These are phyloP conservation scores for Drosophila setifemur DNA, from an alignment of 1,140 invertebrate species.

Conservation along the genomic window DNA sequence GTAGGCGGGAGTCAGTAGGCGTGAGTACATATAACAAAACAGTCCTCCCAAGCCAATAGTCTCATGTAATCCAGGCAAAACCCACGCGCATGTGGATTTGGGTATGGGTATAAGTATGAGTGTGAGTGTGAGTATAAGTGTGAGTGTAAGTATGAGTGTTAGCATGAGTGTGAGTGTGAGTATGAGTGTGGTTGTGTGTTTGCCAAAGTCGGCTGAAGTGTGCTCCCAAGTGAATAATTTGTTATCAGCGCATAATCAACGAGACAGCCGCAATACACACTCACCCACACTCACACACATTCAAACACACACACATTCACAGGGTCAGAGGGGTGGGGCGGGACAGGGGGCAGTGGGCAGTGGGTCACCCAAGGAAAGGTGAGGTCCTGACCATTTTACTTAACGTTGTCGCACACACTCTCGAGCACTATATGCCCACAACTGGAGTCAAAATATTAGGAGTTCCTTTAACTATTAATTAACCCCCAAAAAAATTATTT, in stretches of 20 bases:
- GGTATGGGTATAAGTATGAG: background rate
- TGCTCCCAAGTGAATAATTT: slow-evolving; percentile 80
- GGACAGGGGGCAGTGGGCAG: background rate
- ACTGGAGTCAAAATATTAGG: background rate
- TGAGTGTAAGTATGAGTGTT: background rate
- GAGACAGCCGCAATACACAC: slow-evolving; percentile 68
- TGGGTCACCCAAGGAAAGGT: slow-evolving; percentile 52
- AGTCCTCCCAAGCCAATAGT: slow-evolving; percentile 32
- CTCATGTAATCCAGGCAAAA: slow-evolving; percentile 54
- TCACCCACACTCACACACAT: background rate
- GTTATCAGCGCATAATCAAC: slow-evolving; percentile 81
- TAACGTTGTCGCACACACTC: slow-evolving; percentile 44
- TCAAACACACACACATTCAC: background rate
- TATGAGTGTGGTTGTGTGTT: slow-evolving; percentile 23
- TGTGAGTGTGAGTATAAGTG: background rate
- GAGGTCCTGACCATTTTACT: slow-evolving; percentile 68
- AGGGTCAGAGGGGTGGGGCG: background rate
- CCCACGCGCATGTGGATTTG: slow-evolving; percentile 8
- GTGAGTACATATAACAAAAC: slow-evolving; percentile 28
- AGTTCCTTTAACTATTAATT: too few species aligned
- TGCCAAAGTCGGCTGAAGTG: slow-evolving; percentile 64
- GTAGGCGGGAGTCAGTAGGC: too few species aligned
- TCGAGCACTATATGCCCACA: slow-evolving; percentile 23
- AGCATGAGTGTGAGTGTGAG: background rate
- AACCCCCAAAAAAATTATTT: too few species aligned